Evolutionary conservation across 1,140 invertebrate genomes (phyloP).

Genomic region (Charaxes varanes): DNA sequence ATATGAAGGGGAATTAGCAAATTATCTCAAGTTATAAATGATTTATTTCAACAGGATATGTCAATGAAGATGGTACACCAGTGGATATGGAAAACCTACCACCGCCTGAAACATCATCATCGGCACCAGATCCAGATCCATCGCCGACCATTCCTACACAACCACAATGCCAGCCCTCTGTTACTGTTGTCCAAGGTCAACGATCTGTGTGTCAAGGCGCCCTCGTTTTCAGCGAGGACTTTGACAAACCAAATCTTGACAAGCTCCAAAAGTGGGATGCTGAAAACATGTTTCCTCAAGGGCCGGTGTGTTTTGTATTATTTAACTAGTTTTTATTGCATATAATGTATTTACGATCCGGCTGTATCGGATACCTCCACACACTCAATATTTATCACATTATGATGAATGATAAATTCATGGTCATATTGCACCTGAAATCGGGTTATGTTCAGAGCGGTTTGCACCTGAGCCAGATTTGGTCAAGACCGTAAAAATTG

Average conservation of each 20-base stretch:
- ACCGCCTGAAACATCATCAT: conserved; percentile 12
- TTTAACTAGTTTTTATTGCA: not conserved
- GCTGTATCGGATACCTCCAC: too few relatives aligned
- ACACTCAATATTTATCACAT: too few relatives aligned
- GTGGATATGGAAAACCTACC: conserved; percentile 20
- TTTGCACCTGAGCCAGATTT: too few relatives aligned
- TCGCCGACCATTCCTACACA: conserved; percentile 11
- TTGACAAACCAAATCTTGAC: conserved; percentile 46
- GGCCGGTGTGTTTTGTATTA: conserved; percentile 38
- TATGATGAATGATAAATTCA: too few relatives aligned
- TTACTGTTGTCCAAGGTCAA: conserved; percentile 34
- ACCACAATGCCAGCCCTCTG: conserved; percentile 31
- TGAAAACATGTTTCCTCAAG: conserved; percentile 65
- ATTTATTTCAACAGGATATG: conserved; percentile 40
- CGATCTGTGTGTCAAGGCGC: conserved; percentile 63
- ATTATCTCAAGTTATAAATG: not conserved
- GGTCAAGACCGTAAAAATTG: too few relatives aligned
- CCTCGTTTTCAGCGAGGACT: conserved; percentile 73
- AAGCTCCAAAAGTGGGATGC: conserved; percentile 53
- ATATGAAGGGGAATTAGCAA: too few relatives aligned
- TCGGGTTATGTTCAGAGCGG: too few relatives aligned
- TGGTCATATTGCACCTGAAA: too few relatives aligned
- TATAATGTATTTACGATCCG: too few relatives aligned
- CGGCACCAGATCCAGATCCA: conserved; percentile 2
- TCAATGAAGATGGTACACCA: conserved; percentile 42